Percentiles rank a stretch among this genome's conserved stretches.
These are phyloP conservation scores for Erpetoichthys calabaricus DNA, from an alignment of 2,797 vertebrate genomes.

Conservation along the genomic window DNA sequence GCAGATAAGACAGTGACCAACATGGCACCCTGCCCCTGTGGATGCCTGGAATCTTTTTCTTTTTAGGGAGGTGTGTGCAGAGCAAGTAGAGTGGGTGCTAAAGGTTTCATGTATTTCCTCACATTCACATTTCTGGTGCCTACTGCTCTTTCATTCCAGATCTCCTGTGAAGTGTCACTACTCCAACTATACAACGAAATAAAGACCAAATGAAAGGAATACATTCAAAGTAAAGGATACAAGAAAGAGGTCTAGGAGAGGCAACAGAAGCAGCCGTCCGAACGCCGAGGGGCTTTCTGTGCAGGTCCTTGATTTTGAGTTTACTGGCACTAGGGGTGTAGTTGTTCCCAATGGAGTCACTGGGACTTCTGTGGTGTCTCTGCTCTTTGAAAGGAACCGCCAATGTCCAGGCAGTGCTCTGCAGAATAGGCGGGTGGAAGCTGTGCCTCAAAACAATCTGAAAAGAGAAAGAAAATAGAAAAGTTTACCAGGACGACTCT, in stretches of 20 bases:
- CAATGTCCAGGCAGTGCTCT: constrained; percentile 45
- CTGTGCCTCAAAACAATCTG: constrained; percentile 40
- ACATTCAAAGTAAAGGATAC: constrained; percentile 37
- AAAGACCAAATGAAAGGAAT: not conserved
- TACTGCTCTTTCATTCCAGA: too few relatives aligned
- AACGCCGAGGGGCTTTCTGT: constrained; percentile 18
- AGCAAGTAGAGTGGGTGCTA: too few relatives aligned
- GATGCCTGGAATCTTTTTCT: too few relatives aligned
- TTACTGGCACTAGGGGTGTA: constrained; percentile 49
- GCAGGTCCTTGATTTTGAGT: constrained; percentile 50
- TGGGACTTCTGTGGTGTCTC: constrained; percentile 41
- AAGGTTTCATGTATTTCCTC: too few relatives aligned
- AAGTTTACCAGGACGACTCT: too few relatives aligned
- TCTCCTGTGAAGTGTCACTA: too few relatives aligned
- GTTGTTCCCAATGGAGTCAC: constrained; percentile 75
- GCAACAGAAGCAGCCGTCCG: constrained; percentile 1
- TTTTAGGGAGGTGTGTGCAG: too few relatives aligned
- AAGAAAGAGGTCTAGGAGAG: constrained; percentile 2
- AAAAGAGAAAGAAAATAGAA: constrained; percentile 13
- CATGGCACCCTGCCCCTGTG: too few relatives aligned
- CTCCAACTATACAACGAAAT: not conserved
- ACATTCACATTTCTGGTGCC: too few relatives aligned
- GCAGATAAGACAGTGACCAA: too few relatives aligned
- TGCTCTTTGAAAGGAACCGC: constrained; percentile 70
- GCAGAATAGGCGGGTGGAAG: constrained; percentile 64